Evolutionary conservation across 2,113 vertebrate species (phyloP), one percentile per base, ranked within the genome.

Genomic region (Lagenorhynchus albirostris): DNA sequence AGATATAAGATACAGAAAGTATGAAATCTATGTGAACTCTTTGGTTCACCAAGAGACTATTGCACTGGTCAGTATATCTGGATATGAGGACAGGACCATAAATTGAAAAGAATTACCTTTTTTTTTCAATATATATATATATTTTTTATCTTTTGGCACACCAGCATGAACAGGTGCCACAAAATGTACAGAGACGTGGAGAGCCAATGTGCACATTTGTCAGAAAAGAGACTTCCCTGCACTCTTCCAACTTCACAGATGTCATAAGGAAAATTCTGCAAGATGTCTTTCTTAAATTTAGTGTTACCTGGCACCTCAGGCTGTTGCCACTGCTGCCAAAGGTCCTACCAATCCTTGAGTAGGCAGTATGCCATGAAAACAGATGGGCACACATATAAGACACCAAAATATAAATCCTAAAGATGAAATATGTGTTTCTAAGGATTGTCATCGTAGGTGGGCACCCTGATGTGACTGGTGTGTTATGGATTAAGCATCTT

Each of bases 241-340:
- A 91, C 83, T 96, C 94, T 98, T 98, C 92, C 96, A 98, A 91
- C 88, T 96, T 97, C 96, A 74, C 98, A 98, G 97, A 98, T 98
- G 98, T 97, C 77, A 25, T 94, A 97, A 93, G 89, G 70, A 97
- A 90, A 86, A 70, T 95, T 98, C 96, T 98, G 79, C 50, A 94
- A 96, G 92, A 95, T 73, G 80, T 63, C 79, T 88, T 92, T 85
- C 97, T 98, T 96, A 97, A 70, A 95, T 89, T 92, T 87, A 83
- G 96, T 96, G 94, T 95, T 97, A 98, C 58, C 97, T 98, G 98
- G 97, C 96, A 98, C 95, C 93, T 98, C 86, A 71, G 89, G 70
- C 68, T 96, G 76, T 84, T 94, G 93, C 83, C 74, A 98, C 60
- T 92, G 93, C 80, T 96, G 97, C 96, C 93, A 98, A 98, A 63